phyloP scores from a whole-genome alignment of 2,888 invertebrate genomes.

The Lithophane semibrunnea region DNA sequence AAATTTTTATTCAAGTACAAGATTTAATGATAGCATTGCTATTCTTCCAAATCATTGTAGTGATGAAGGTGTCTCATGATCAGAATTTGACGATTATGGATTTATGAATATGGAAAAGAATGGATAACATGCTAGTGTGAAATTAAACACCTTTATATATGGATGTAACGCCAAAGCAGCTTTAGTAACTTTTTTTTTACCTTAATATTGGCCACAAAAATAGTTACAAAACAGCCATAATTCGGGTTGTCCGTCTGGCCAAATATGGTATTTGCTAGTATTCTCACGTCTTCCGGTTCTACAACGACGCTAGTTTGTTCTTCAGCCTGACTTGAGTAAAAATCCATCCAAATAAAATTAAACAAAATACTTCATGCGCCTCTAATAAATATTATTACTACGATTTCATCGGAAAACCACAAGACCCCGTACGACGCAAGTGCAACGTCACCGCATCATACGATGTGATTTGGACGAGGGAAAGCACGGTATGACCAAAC shows the following conservation, averaged over 20 bases:
- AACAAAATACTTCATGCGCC: not conserved
- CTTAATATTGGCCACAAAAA: not conserved
- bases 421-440: constrained; percentile 22
- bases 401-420: constrained; percentile 51
- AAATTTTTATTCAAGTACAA: constrained; percentile 19
- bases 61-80: not conserved
- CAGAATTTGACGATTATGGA: constrained; percentile 1
- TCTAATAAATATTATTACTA: not conserved
- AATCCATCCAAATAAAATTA: not conserved
- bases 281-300: not conserved
- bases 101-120: not conserved
- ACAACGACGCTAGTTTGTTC: not conserved
- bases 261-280: not conserved
- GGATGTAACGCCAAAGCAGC: not conserved
- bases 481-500: constrained; percentile 10
- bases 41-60: constrained; percentile 13
- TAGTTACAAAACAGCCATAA: not conserved
- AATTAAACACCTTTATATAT: constrained; percentile 27
- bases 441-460: constrained; percentile 38
- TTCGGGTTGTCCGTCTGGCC: not conserved
- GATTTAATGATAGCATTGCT: constrained; percentile 14
- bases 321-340: not conserved
- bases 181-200: not conserved
- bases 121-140: constrained; percentile 13
- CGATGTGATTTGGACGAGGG: constrained; percentile 40